Percentiles rank a stretch among this genome's conserved stretches.
phyloP scores from a whole-genome alignment of 2,888 invertebrate species.

The Ypsolopha sequella region DNA sequence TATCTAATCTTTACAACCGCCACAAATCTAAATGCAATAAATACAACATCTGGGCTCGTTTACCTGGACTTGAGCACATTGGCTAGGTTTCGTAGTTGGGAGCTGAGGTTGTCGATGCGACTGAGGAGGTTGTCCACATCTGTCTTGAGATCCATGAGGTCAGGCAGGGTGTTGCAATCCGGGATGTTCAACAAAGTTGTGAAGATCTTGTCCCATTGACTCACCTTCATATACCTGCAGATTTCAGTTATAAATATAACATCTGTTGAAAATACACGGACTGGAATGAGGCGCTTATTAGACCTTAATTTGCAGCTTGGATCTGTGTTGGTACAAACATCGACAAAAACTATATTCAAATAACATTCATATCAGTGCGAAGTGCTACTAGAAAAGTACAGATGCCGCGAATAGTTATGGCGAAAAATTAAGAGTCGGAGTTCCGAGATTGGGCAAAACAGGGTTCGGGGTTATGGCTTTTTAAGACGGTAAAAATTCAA shows the following conservation, averaged over 20 bases:
- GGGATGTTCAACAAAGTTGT: constrained; percentile 84
- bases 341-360: too few relatives aligned
- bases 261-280: too few relatives aligned
- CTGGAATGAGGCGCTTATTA: too few relatives aligned
- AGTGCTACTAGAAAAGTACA: too few relatives aligned
- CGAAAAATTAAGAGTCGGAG: too few relatives aligned
- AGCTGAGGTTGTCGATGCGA: constrained; percentile 44
- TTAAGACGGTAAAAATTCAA: too few relatives aligned
- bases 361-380: too few relatives aligned
- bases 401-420: too few relatives aligned
- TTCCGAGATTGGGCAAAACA: too few relatives aligned
- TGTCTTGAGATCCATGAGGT: constrained; percentile 72
- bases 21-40: constrained; percentile 65
- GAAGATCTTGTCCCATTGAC: constrained; percentile 86
- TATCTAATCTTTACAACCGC: constrained; percentile 56
- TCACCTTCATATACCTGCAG: constrained; percentile 76
- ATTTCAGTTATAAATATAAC: background rate
- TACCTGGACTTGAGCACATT: constrained; percentile 69
- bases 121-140: constrained; percentile 49
- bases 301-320: too few relatives aligned
- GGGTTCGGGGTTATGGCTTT: too few relatives aligned
- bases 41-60: constrained; percentile 45
- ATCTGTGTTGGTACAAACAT: too few relatives aligned
- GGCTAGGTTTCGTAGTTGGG: constrained; percentile 57
- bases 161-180: constrained; percentile 81